phyloP scores from a whole-genome alignment of 2,888 invertebrate genomes.

The Cosmopolites sordidus region DNA sequence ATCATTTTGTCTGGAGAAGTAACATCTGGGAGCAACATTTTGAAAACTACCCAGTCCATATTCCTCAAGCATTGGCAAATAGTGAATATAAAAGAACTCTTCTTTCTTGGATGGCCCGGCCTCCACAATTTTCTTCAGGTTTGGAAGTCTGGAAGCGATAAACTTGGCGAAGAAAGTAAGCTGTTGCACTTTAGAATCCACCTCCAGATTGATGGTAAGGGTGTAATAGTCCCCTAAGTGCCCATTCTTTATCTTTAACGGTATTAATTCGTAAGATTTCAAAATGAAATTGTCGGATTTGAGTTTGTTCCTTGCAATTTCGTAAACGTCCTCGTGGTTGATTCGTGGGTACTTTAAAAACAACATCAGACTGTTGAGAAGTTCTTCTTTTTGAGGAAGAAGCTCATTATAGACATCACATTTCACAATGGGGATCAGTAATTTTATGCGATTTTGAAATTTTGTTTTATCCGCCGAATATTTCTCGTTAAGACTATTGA shows the following conservation, averaged over 20 bases:
- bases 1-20: slow-evolving; percentile 37
- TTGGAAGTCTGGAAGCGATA: not conserved
- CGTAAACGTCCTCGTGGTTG: slow-evolving; percentile 33
- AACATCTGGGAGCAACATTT: slow-evolving; percentile 41
- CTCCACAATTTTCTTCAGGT: not conserved
- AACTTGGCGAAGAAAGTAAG: slow-evolving; percentile 5
- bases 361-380: slow-evolving; percentile 7
- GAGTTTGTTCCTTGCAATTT: slow-evolving; percentile 30
- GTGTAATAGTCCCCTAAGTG: slow-evolving; percentile 37
- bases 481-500: not conserved
- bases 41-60: slow-evolving; percentile 30
- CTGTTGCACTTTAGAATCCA: not conserved
- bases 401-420: not conserved
- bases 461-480: not conserved
- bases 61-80: slow-evolving; percentile 41
- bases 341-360: slow-evolving; percentile 22
- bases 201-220: slow-evolving; percentile 24
- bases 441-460: not conserved
- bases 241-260: slow-evolving; percentile 31
- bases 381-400: not conserved
- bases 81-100: slow-evolving; percentile 4
- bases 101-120: slow-evolving; percentile 3
- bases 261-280: slow-evolving; percentile 24
- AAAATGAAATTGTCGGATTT: slow-evolving; percentile 28
- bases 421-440: slow-evolving; percentile 2